Evolutionary conservation across 2,888 invertebrate species (phyloP).

Genomic region (Perizoma affinitatum): DNA sequence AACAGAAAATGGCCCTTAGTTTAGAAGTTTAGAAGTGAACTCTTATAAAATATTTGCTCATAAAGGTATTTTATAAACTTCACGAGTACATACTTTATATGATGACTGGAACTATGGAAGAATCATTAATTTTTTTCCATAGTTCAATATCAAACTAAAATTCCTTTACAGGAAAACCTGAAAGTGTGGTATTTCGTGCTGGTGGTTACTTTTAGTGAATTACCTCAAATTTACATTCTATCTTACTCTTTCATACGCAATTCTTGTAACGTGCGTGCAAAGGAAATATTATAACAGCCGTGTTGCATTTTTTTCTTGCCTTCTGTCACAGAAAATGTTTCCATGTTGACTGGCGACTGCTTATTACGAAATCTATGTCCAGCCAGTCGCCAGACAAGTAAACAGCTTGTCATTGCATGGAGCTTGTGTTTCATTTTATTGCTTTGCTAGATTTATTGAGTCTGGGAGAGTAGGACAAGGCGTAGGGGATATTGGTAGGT

Average conservation of each 20-base stretch:
- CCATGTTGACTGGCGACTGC: slow-evolving; percentile 14
- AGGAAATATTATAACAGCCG: slow-evolving; percentile 12
- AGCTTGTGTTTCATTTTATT: slow-evolving; percentile 29
- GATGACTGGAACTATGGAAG: too few relatives aligned
- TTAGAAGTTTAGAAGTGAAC: too few relatives aligned
- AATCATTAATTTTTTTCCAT: too few relatives aligned
- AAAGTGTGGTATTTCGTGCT: too few relatives aligned
- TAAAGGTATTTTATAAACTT: too few relatives aligned
- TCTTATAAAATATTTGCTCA: too few relatives aligned
- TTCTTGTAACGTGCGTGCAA: slow-evolving; percentile 10
- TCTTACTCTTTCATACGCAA: neutral
- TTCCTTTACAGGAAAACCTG: too few relatives aligned
- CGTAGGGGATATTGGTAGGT: neutral
- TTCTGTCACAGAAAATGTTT: slow-evolving; percentile 24
- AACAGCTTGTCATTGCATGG: slow-evolving; percentile 29
- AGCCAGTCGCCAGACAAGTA: slow-evolving; percentile 37
- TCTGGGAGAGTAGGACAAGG: slow-evolving; percentile 16
- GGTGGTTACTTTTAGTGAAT: too few relatives aligned
- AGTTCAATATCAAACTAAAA: too few relatives aligned
- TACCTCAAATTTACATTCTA: too few relatives aligned
- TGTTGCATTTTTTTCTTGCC: slow-evolving; percentile 21
- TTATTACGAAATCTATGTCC: slow-evolving; percentile 29
- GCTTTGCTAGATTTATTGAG: slow-evolving; percentile 24
- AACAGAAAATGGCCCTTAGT: too few relatives aligned
- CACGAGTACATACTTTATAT: too few relatives aligned